phyloP scores from a whole-genome alignment of 2,797 vertebrate genomes.

The Acanthis flammea region DNA sequence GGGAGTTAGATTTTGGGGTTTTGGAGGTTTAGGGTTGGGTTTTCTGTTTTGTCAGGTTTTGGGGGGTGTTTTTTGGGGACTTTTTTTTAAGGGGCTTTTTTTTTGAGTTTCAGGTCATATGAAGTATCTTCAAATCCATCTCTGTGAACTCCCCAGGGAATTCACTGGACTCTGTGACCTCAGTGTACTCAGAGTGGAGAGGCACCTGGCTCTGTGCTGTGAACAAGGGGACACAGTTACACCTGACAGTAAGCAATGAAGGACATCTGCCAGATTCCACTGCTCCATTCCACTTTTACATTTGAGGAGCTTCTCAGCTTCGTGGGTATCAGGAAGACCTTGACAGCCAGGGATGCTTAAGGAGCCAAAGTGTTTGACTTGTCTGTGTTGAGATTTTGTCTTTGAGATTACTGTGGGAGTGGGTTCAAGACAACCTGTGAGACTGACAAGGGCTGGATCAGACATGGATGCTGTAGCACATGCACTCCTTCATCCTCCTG shows the following conservation, averaged over 20 bases:
- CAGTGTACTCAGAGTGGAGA: neutral
- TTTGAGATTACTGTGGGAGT: neutral
- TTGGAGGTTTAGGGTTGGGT: accelerated
- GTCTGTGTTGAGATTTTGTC: neutral
- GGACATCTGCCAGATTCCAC: neutral
- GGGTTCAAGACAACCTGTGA: neutral
- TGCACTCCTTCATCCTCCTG: neutral
- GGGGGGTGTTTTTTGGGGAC: accelerated
- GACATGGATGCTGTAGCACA: neutral
- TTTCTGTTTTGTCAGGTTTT: neutral
- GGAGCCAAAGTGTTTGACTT: neutral
- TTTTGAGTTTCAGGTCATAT: neutral
- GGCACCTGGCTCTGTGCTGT: accelerated
- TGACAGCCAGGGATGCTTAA: neutral
- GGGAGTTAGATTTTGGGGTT: neutral
- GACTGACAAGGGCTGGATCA: neutral
- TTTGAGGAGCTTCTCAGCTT: neutral
- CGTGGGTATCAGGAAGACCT: neutral
- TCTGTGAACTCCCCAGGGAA: neutral
- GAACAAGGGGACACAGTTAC: neutral
- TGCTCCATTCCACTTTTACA: neutral
- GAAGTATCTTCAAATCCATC: neutral
- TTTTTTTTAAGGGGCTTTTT: neutral
- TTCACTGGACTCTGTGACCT: neutral
- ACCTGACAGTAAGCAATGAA: neutral